Base-by-base conservation (phyloP, 2,113 vertebrate genomes). In the Melanocharis versteri region DNA sequence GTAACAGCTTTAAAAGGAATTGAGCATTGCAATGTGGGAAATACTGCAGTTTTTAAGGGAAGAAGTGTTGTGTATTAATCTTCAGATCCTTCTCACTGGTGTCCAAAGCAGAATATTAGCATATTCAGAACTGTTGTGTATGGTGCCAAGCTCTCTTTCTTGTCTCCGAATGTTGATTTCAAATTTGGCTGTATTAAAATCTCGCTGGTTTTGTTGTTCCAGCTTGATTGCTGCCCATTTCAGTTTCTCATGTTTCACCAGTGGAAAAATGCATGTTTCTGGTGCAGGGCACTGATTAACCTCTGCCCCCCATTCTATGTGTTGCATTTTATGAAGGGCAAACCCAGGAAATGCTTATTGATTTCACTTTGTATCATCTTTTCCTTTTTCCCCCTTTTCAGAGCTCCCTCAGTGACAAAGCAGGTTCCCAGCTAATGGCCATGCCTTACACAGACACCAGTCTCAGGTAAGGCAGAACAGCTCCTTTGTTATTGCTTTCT, bases 401-500 rank as follows among this genome's bases (percentile, higher is more conserved):
- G 99, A 98, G 98, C 95, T 94, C 97, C 15, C 91, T 97, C 53
- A 98, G 97, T 56, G 98, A 98, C 91, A 97, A 95, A 56, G 96
- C 97, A 40, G 95, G 95, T 75, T 98, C 98, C 48, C 98, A 99
- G 94, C 98, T 99, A 54, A 95, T 99, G 97, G 97, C 98, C 6
- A 97, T 99, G 93, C 98, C 98, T 72, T 99, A 99, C 88, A 98
- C 98, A 53, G 98, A 98, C 92, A 98, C 98, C 17, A 94, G 98
- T 62, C 97, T 99, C 90, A 98, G 98, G 99, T 99, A 97, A 98
- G 97, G 94, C 23, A 66, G 53, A 89, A 51, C 35, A 83, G 31
- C 17, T 87, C 53, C 11, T 82, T 71, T 83, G 9, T 35, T 69
- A 15, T 1, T 90, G 42, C 54, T 66, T 89, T 80, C 50, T 73